phyloP scores from a whole-genome alignment of 2,888 invertebrate genomes.

The Drosophila mettleri region DNA sequence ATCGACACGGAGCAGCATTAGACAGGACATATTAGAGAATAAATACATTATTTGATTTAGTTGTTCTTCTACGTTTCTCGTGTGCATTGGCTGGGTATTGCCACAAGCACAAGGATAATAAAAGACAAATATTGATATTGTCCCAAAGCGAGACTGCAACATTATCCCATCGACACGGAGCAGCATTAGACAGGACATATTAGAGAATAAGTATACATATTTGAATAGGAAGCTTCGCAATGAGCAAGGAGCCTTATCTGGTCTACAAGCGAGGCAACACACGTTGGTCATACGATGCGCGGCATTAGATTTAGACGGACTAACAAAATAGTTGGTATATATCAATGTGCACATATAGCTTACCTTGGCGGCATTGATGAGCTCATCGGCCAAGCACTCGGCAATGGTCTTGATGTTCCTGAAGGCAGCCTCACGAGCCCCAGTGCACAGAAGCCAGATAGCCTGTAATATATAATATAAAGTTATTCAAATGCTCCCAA shows the following conservation, averaged over 20 bases:
- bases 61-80: conserved; percentile 82
- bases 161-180: conserved; percentile 63
- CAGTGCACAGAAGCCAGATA: conserved; percentile 99
- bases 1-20: conserved; percentile 71
- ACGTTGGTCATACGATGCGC: not conserved
- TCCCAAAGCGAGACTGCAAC: conserved; percentile 82
- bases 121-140: conserved; percentile 71
- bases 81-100: conserved; percentile 61
- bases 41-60: conserved; percentile 2
- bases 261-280: not conserved
- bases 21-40: conserved; percentile 49
- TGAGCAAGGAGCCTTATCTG: not conserved
- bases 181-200: conserved; percentile 72
- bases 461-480: conserved; percentile 86
- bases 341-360: conserved; percentile 11
- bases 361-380: conserved; percentile 99
- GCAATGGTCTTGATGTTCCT: conserved; percentile 99
- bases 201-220: not conserved
- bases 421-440: conserved; percentile 99
- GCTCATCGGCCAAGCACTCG: conserved; percentile 99
- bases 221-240: not conserved
- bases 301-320: not conserved
- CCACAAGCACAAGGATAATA: conserved; percentile 83
- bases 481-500: not conserved
- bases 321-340: not conserved